Percentiles rank a stretch among this genome's conserved stretches.
phyloP scores from a whole-genome alignment of 2,888 invertebrate genomes.

The Eretmocerus hayati region DNA sequence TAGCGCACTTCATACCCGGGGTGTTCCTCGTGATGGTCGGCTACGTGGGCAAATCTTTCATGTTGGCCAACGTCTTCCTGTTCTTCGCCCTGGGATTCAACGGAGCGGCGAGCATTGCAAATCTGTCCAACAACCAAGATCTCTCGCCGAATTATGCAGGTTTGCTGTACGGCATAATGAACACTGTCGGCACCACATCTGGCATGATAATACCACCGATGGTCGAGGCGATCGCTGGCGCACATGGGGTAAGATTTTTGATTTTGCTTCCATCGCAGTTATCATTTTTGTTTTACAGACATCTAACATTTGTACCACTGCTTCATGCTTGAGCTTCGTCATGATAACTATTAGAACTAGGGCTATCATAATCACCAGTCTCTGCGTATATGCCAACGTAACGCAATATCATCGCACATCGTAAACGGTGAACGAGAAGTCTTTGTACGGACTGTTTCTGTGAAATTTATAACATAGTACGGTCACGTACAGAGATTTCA shows the following conservation, averaged over 20 bases:
- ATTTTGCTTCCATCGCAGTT: too few relatives aligned
- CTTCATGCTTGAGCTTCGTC: too few relatives aligned
- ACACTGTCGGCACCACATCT: conserved; percentile 62
- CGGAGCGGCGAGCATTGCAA: conserved; percentile 49
- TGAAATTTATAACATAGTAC: too few relatives aligned
- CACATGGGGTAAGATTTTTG: conserved; percentile 28
- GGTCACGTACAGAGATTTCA: too few relatives aligned
- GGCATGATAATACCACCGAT: conserved; percentile 66
- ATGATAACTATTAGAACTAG: too few relatives aligned
- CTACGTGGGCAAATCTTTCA: conserved; percentile 32
- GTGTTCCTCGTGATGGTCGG: conserved; percentile 47
- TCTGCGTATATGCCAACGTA: too few relatives aligned
- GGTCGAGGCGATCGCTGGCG: conserved; percentile 57
- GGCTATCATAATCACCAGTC: too few relatives aligned
- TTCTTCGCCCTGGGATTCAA: conserved; percentile 38
- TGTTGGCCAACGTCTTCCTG: conserved; percentile 35
- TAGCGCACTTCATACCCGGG: conserved; percentile 56
- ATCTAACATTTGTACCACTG: too few relatives aligned
- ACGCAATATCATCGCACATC: too few relatives aligned
- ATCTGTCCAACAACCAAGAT: conserved; percentile 54
- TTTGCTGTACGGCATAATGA: conserved; percentile 66
- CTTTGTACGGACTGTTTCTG: too few relatives aligned
- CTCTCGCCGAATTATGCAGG: conserved; percentile 69
- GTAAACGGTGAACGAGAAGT: too few relatives aligned
- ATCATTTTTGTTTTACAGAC: too few relatives aligned